These are phyloP conservation scores for Linnaemya vulpina DNA, from an alignment of 2,888 invertebrate genomes.

Conservation along the genomic window DNA sequence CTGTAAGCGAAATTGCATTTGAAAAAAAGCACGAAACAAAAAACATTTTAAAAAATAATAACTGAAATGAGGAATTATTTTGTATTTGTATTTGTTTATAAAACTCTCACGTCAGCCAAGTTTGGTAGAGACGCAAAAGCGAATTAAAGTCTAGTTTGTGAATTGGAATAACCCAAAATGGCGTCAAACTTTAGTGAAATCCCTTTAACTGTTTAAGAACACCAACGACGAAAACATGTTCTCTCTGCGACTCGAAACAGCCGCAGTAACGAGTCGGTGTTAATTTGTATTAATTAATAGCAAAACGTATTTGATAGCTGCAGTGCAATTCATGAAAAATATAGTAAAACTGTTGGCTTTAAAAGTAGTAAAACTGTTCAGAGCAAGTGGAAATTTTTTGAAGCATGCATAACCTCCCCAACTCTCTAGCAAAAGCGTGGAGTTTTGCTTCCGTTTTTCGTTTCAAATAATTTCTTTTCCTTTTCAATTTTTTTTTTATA, in stretches of 20 bases:
- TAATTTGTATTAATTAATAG: no score
- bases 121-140: neutral
- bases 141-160: neutral
- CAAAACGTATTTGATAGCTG: no score
- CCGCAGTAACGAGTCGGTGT: neutral
- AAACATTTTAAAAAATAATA: constrained; percentile 30
- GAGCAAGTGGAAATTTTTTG: constrained; percentile 53
- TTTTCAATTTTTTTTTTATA: neutral
- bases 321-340: neutral
- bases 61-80: constrained; percentile 30
- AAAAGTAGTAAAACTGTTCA: constrained; percentile 20
- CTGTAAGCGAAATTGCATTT: constrained; percentile 24
- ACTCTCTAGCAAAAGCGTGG: constrained; percentile 9
- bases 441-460: constrained; percentile 47
- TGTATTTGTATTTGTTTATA: no score
- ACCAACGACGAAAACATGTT: neutral
- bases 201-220: neutral
- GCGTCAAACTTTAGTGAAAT: neutral
- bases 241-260: neutral
- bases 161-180: no score
- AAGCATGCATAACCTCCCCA: constrained; percentile 43
- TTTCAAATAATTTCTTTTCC: constrained; percentile 27
- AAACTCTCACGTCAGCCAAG: neutral
- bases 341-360: neutral
- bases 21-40: constrained; percentile 5